These are phyloP conservation scores for Aix galericulata DNA, from an alignment of 2,113 vertebrate species.

Conservation along the genomic window DNA sequence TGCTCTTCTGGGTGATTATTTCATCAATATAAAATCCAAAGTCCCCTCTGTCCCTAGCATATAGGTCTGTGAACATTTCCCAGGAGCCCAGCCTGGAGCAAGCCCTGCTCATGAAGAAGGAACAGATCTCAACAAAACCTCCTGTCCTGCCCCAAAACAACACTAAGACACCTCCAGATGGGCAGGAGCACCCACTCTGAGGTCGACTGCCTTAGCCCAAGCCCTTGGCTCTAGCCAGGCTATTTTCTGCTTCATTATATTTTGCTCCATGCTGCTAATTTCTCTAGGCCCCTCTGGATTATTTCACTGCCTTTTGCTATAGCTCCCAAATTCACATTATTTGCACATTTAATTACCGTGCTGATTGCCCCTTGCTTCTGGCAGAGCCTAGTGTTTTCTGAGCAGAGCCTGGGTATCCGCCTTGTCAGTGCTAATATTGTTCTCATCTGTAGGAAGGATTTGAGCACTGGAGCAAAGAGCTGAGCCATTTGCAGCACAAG, in stretches of 20 bases:
- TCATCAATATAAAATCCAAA: background rate
- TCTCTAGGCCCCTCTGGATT: background rate
- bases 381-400: background rate
- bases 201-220: background rate
- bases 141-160: background rate
- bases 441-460: background rate
- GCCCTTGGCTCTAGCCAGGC: background rate
- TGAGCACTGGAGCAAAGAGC: rapidly evolving
- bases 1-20: background rate
- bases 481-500: background rate
- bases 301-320: constrained; percentile 39
- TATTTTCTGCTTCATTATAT: constrained; percentile 38
- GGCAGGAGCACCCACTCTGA: rapidly evolving
- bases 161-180: background rate
- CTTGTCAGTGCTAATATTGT: background rate
- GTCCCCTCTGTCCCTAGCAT: rapidly evolving
- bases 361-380: constrained; percentile 12
- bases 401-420: background rate
- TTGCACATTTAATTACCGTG: constrained; percentile 21
- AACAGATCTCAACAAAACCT: background rate
- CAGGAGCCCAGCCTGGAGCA: background rate
- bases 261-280: constrained; percentile 12
- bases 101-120: background rate
- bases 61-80: background rate
- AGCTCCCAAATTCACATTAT: constrained; percentile 34